Conservation (phyloP, 2,888 invertebrate genomes). For the Diploptera punctata region DNA sequence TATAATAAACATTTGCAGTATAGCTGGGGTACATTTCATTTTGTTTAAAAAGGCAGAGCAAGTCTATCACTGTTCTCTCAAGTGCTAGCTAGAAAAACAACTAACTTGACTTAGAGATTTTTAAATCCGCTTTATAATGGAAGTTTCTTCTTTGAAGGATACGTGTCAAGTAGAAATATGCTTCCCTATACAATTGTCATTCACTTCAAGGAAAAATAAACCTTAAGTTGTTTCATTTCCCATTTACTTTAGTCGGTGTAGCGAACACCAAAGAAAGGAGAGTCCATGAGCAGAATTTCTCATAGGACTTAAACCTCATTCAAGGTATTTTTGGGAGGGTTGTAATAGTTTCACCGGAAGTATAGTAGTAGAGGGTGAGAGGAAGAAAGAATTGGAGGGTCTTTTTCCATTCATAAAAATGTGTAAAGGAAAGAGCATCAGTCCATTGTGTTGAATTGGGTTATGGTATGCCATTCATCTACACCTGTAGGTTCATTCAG, state of each 20-base stretch:
- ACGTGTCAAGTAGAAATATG: background rate
- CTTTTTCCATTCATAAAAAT: no score
- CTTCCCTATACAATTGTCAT: background rate
- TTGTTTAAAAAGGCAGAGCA: no score
- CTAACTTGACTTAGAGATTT: no score
- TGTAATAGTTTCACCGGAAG: no score
- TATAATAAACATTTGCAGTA: no score
- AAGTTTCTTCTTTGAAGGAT: background rate
- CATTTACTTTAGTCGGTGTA: conserved; percentile 7
- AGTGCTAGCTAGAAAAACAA: no score
- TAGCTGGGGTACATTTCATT: no score
- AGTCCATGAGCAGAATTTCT: background rate
- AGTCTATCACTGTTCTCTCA: no score
- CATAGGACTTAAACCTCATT: conserved; percentile 11
- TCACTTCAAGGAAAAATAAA: conserved; percentile 22
- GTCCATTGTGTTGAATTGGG: background rate
- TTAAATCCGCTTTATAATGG: no score
- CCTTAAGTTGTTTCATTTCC: conserved; percentile 25
- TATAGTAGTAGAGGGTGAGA: no score
- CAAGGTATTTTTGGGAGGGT: background rate
- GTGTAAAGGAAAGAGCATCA: background rate
- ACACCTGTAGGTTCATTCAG: conserved; percentile 3
- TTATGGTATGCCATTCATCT: background rate
- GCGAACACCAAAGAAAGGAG: background rate
- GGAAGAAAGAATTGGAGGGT: no score